phyloP scores from a whole-genome alignment of 1,140 invertebrate genomes.

The Papilio polyxenes region DNA sequence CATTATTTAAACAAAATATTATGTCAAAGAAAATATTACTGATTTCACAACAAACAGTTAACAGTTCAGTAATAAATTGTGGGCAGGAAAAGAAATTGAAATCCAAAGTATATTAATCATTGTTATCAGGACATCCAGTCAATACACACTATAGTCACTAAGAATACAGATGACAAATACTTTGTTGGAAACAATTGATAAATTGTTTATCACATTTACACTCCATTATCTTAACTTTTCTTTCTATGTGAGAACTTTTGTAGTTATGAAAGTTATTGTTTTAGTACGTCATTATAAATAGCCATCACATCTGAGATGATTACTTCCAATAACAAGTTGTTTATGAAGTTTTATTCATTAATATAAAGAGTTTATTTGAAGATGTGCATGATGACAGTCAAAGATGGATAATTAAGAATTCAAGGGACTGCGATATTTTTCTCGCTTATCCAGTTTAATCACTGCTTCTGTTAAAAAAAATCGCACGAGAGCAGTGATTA shows the following conservation, averaged over 20 bases:
- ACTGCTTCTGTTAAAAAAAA: too few species aligned
- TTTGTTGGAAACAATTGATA: conserved; percentile 30
- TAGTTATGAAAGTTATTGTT: not conserved
- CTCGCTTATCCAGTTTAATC: too few species aligned
- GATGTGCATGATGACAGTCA: too few species aligned
- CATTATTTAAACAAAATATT: not conserved
- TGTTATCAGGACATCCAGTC: conserved; percentile 4
- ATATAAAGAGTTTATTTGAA: too few species aligned
- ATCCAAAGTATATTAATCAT: not conserved
- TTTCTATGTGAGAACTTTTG: conserved; percentile 11
- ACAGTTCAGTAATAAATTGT: not conserved
- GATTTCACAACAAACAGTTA: not conserved
- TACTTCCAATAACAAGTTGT: not conserved
- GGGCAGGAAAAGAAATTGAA: not conserved
- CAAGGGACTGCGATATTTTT: too few species aligned
- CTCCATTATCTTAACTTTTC: not conserved
- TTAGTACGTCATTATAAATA: not conserved
- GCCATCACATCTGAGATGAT: not conserved
- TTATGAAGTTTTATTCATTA: not conserved
- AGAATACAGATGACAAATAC: conserved; percentile 34
- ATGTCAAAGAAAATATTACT: too few species aligned
- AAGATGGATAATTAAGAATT: too few species aligned
- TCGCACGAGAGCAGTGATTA: too few species aligned
- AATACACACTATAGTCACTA: conserved; percentile 16
- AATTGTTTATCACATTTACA: conserved; percentile 3